Base-by-base conservation (phyloP, 2,113 vertebrate genomes). In the Lathamus discolor region DNA sequence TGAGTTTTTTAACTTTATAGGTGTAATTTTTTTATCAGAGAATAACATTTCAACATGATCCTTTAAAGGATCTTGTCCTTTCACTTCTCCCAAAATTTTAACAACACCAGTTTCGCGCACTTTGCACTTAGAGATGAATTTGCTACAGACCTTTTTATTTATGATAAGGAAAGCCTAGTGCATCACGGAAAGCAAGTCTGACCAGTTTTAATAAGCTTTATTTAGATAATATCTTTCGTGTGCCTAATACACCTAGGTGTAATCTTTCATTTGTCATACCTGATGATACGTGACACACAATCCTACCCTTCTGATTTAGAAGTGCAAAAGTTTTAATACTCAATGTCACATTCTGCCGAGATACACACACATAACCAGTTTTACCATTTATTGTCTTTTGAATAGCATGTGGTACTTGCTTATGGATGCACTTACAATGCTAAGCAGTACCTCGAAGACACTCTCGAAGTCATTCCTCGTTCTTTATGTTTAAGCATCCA, bases 181-280 rank as follows among this genome's bases (percentile, higher is more conserved):
- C 83, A 64, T 43, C 68, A 37, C 1, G 7, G 57, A 68, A 88
- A 93, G 88, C 97, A 59, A 94, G 97, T 91, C 84, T 3, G 46
- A 96, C 95, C 88, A 95, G 96, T 96, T 97, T 78, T 37, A 73
- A 49, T 72, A 18, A 89, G 82, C 79, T 93, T 93, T 86, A 64
- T 90, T 88, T 68, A 90, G 96, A 97, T 96, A 96, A 93, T 82
- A 97, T 97, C 93, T 93, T 92, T 31, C 28, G 29, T 66, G 83
- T 7, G 62, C 48, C 63, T 93, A 77, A 93, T 63, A 64, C 84
- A 92, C 51, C 83, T 37, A 68, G 72, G 88, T 59, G 75, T 24
- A 94, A 95, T 89, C 91, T 63, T 91, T 84, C 62, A 86, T 85
- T 92, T 93, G 73, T 90, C 90, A 87, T 54, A 46, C 68, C 15